Conservation (phyloP, 1,140 invertebrate species). For the Pollicipes pollicipes region DNA sequence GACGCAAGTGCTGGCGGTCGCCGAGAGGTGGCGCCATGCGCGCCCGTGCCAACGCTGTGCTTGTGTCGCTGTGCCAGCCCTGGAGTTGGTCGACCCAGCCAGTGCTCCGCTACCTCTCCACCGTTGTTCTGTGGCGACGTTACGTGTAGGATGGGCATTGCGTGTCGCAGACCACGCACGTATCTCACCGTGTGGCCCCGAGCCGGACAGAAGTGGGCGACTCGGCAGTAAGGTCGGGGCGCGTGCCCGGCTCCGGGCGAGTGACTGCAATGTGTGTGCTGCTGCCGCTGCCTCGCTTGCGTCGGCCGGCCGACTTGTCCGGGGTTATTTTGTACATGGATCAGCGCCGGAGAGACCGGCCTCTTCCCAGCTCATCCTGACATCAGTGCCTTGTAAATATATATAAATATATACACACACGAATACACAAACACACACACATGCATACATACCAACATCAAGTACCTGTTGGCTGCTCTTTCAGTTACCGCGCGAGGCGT, state of each 20-base stretch:
- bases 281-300: no score
- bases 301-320: no score
- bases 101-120: not conserved
- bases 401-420: no score
- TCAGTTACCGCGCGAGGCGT: not conserved
- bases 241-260: not conserved
- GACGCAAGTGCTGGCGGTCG: no score
- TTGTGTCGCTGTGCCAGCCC: not conserved
- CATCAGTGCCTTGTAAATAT: slow-evolving; percentile 2
- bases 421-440: no score
- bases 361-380: not conserved
- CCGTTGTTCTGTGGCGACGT: no score
- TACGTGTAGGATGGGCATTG: not conserved
- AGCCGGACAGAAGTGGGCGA: no score
- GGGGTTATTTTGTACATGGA: not conserved
- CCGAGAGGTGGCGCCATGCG: no score
- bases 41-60: not conserved
- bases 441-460: not conserved
- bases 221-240: no score
- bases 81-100: not conserved
- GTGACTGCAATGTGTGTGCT: not conserved
- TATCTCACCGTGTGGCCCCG: not conserved
- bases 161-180: not conserved
- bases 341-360: no score
- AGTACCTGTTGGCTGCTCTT: not conserved